phyloP scores from a whole-genome alignment of 1,140 invertebrate species.

The Saxidomus purpurata region DNA sequence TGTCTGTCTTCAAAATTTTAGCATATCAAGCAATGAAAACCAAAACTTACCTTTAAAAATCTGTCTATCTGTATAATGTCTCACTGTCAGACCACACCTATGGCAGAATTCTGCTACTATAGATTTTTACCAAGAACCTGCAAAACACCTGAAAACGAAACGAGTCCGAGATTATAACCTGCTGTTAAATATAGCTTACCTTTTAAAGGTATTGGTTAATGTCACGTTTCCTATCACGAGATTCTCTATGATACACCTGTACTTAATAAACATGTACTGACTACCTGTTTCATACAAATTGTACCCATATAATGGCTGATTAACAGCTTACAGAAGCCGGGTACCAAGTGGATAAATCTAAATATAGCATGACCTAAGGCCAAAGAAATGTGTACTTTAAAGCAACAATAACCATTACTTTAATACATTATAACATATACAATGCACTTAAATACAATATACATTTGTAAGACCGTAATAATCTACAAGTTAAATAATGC shows the following conservation, averaged over 20 bases:
- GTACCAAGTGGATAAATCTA: not conserved
- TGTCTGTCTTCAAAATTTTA: no score
- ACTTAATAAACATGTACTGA: not conserved
- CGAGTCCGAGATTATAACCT: not conserved
- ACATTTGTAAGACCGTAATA: no score
- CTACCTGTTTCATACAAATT: not conserved
- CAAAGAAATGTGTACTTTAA: not conserved
- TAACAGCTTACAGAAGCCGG: not conserved
- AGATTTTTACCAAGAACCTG: not conserved
- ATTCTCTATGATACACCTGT: not conserved
- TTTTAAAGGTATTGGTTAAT: not conserved
- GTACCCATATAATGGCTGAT: not conserved
- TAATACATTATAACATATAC: no score
- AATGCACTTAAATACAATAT: no score
- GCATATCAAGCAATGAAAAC: no score
- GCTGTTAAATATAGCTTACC: not conserved
- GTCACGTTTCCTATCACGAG: conserved; percentile 5
- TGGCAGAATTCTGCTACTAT: no score
- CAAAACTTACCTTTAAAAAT: no score
- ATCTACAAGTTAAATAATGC: no score
- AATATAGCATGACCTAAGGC: not conserved
- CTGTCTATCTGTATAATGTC: no score
- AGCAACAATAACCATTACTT: not conserved
- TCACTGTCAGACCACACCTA: not conserved
- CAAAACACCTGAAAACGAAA: not conserved